Conservation (phyloP, 2,888 invertebrate genomes). For the Linnaemya vulpina region DNA sequence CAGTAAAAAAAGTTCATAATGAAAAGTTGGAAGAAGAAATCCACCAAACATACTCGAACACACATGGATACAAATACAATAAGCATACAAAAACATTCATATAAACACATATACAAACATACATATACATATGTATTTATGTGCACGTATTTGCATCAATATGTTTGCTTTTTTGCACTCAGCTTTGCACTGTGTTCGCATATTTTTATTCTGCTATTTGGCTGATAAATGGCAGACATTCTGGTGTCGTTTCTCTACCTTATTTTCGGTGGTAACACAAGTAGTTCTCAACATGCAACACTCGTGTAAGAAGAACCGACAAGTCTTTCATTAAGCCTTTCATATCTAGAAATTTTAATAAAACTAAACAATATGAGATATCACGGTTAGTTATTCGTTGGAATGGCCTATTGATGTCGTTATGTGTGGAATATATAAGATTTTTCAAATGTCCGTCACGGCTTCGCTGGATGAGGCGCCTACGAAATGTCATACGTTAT, state of each 20-base stretch:
- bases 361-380: too few relatives aligned
- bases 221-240: constrained; percentile 69
- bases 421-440: too few relatives aligned
- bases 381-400: too few relatives aligned
- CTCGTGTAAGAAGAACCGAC: too few relatives aligned
- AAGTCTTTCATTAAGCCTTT: too few relatives aligned
- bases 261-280: constrained; percentile 36
- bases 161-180: constrained; percentile 37
- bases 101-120: not conserved
- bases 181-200: constrained; percentile 31
- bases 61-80: not conserved
- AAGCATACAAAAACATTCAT: not conserved
- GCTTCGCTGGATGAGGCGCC: too few relatives aligned
- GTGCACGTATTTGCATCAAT: constrained; percentile 29
- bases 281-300: not conserved
- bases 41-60: constrained; percentile 41
- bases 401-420: too few relatives aligned
- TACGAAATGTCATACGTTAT: too few relatives aligned
- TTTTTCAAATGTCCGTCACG: too few relatives aligned
- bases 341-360: too few relatives aligned
- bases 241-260: constrained; percentile 62
- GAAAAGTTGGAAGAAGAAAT: constrained; percentile 62
- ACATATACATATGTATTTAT: not conserved
- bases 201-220: constrained; percentile 51
- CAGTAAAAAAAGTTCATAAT: constrained; percentile 66